Evolutionary conservation across 1,140 invertebrate species (phyloP).

Genomic region (Anastatus disparis): DNA sequence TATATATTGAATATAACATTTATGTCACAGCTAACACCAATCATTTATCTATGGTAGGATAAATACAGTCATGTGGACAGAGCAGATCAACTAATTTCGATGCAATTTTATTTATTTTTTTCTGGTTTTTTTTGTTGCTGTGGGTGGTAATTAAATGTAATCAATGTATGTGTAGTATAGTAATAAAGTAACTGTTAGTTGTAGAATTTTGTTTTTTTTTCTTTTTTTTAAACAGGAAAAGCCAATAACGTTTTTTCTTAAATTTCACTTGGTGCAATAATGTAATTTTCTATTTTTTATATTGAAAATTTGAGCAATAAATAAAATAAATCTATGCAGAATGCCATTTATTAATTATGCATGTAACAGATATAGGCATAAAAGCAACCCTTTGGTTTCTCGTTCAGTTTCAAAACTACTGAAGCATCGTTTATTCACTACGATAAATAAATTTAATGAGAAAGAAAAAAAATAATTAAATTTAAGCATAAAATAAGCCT

Average conservation of each 20-base stretch:
- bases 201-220: constrained; percentile 16
- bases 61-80: constrained; percentile 58
- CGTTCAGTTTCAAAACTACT: no score
- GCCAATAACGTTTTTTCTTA: constrained; percentile 13
- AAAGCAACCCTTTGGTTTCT: no score
- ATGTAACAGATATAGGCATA: constrained; percentile 9
- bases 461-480: no score
- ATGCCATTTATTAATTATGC: neutral
- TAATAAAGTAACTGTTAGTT: constrained; percentile 45
- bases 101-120: constrained; percentile 58
- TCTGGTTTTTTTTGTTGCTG: no score
- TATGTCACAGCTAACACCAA: constrained; percentile 55
- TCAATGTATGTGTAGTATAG: neutral
- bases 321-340: constrained; percentile 12
- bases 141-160: constrained; percentile 23
- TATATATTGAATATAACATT: constrained; percentile 43
- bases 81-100: constrained; percentile 58
- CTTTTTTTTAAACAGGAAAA: constrained; percentile 19
- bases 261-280: neutral
- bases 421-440: no score
- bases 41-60: constrained; percentile 53
- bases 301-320: constrained; percentile 39
- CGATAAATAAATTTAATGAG: no score
- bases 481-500: no score
- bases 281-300: constrained; percentile 11